Evolutionary conservation across 35 echinoderm and acorn worm genomes (phyloP).

Genomic region (Chiridota heheva): DNA sequence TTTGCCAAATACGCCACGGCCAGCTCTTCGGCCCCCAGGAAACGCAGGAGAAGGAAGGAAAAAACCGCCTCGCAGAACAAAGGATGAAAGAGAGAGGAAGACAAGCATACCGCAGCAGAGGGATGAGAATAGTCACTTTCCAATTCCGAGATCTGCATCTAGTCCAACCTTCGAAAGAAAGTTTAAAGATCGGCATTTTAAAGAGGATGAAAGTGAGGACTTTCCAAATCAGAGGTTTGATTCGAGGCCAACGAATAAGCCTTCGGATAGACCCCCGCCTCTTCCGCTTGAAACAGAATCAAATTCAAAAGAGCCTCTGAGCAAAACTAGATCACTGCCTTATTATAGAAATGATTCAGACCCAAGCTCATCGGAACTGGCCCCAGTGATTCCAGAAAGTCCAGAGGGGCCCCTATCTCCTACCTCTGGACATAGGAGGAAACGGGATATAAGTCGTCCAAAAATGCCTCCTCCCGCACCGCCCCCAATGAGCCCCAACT

Average conservation of each 20-base stretch:
- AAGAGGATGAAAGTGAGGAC: conserved; percentile 25
- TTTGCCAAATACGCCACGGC: conserved; percentile 38
- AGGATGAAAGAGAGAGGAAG: conserved; percentile 42
- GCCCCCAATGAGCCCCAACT: conserved; percentile 49
- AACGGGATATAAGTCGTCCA: conserved; percentile 53
- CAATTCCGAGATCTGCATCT: conserved; percentile 53
- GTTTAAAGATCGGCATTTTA: conserved; percentile 19
- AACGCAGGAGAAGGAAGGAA: not conserved
- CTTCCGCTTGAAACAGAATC: conserved; percentile 31
- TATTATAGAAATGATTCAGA: conserved; percentile 50
- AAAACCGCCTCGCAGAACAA: conserved; percentile 18
- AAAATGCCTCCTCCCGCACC: conserved; percentile 66
- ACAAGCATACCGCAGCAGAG: conserved; percentile 13
- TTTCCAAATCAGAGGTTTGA: conserved; percentile 5
- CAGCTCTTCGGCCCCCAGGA: conserved; percentile 59
- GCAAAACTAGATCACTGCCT: conserved; percentile 76
- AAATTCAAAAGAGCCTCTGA: conserved; percentile 57
- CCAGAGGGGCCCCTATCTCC: conserved; percentile 41
- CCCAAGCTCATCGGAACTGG: not conserved
- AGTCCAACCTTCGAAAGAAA: conserved; percentile 62
- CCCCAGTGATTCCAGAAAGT: conserved; percentile 24
- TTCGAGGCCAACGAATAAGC: conserved; percentile 67
- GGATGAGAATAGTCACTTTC: conserved; percentile 27
- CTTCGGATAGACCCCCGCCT: conserved; percentile 23
- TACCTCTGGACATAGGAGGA: conserved; percentile 49